Evolutionary conservation across 2,888 invertebrate species (phyloP).

Genomic region (Cephus pulcher): DNA sequence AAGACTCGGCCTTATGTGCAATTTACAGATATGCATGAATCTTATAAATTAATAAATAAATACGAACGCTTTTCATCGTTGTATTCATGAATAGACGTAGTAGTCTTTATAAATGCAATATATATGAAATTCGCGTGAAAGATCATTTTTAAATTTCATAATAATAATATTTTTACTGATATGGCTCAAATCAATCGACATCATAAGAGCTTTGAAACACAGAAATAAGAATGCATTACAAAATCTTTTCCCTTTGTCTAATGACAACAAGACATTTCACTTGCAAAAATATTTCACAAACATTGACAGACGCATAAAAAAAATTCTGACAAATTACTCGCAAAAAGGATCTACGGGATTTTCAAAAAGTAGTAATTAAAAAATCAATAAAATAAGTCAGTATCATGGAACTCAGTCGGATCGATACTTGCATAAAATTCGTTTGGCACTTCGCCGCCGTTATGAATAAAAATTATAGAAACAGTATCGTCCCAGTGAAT

Average conservation of each 20-base stretch:
- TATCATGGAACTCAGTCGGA: neutral
- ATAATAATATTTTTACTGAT: neutral
- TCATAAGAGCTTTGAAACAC: neutral
- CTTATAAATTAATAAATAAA: neutral
- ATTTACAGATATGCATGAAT: neutral
- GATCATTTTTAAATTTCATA: neutral
- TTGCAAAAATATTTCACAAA: neutral
- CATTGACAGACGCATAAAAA: neutral
- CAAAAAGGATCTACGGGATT: neutral
- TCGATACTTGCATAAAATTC: neutral
- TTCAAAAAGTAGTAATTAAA: neutral
- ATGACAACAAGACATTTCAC: neutral
- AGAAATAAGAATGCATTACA: neutral
- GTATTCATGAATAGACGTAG: neutral
- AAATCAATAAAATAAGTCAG: neutral
- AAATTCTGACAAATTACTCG: too few relatives aligned
- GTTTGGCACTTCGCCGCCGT: neutral
- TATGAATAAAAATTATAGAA: neutral
- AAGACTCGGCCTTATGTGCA: neutral
- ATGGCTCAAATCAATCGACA: neutral
- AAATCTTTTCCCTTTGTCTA: neutral
- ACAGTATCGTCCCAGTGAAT: neutral
- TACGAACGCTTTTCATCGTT: neutral
- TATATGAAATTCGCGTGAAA: neutral
- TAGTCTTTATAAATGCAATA: neutral